These are phyloP conservation scores for Asbolus verrucosus DNA, from an alignment of 1,140 invertebrate species.

Conservation along the genomic window DNA sequence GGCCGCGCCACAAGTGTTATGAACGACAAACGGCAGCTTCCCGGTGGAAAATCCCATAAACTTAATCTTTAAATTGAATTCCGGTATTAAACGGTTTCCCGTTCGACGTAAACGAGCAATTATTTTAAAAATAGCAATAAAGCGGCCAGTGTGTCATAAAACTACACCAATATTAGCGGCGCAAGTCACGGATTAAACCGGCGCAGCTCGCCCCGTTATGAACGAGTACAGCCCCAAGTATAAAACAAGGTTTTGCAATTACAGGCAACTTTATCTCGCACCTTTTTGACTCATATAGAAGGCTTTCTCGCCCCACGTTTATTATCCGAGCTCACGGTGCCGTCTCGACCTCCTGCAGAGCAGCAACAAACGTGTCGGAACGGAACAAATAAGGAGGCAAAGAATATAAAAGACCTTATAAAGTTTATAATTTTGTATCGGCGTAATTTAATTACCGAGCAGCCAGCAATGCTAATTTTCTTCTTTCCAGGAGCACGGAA, in stretches of 20 bases:
- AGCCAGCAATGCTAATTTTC: slow-evolving; percentile 40
- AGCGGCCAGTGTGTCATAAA: slow-evolving; percentile 35
- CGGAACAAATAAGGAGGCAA: slow-evolving; percentile 43
- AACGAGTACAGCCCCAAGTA: slow-evolving; percentile 40
- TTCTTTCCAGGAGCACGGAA: slow-evolving; percentile 38
- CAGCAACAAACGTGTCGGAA: slow-evolving; percentile 29
- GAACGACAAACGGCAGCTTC: slow-evolving; percentile 9
- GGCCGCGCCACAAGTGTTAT: slow-evolving; percentile 1
- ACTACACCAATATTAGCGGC: slow-evolving; percentile 42
- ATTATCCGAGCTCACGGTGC: slow-evolving; percentile 24
- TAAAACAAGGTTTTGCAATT: slow-evolving; percentile 47
- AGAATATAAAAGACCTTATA: slow-evolving; percentile 44
- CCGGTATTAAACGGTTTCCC: slow-evolving; percentile 32
- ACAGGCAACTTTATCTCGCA: slow-evolving; percentile 44
- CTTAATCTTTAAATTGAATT: slow-evolving; percentile 38
- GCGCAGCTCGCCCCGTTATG: slow-evolving; percentile 20
- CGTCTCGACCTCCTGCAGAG: no score
- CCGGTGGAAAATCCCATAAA: slow-evolving; percentile 16
- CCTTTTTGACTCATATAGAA: slow-evolving; percentile 45
- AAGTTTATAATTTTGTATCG: slow-evolving; percentile 45
- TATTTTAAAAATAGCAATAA: slow-evolving; percentile 40
- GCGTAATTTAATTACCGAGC: slow-evolving; percentile 43
- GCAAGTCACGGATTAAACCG: slow-evolving; percentile 41
- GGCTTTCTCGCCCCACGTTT: slow-evolving; percentile 24
- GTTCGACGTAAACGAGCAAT: slow-evolving; percentile 34